These are phyloP conservation scores for Cyprinus carpio DNA, from an alignment of 2,113 vertebrate species.

Conservation along the genomic window DNA sequence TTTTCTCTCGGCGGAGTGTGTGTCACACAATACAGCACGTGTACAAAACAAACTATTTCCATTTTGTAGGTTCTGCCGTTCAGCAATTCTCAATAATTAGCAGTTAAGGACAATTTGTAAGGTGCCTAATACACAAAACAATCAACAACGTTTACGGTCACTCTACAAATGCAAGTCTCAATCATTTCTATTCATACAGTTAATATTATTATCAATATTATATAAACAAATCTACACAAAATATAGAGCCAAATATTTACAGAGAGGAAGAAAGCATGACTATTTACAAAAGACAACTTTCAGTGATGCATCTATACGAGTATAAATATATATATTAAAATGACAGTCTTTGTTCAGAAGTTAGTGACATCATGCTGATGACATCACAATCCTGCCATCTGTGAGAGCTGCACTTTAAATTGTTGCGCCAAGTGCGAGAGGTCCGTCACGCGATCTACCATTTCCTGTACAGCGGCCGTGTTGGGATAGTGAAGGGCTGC, in stretches of 20 bases:
- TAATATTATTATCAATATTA: slow-evolving; percentile 60
- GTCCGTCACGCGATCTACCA: slow-evolving; percentile 91
- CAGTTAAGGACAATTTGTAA: slow-evolving; percentile 64
- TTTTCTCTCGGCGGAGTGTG: slow-evolving; percentile 12
- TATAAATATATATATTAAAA: slow-evolving; percentile 58
- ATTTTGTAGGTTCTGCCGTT: slow-evolving; percentile 50
- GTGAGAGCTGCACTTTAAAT: slow-evolving; percentile 87
- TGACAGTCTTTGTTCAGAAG: slow-evolving; percentile 38
- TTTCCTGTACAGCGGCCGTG: slow-evolving; percentile 85
- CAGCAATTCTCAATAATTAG: slow-evolving; percentile 53
- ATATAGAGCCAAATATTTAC: slow-evolving; percentile 74
- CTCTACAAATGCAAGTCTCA: slow-evolving; percentile 62
- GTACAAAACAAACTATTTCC: slow-evolving; percentile 61
- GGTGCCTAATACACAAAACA: slow-evolving; percentile 68
- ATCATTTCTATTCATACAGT: slow-evolving; percentile 55
- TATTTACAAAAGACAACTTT: slow-evolving; percentile 68
- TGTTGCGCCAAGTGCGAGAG: slow-evolving; percentile 86
- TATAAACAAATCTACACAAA: slow-evolving; percentile 76
- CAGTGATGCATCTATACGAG: slow-evolving; percentile 45
- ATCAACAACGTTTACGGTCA: slow-evolving; percentile 67
- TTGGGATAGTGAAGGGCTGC: slow-evolving; percentile 92
- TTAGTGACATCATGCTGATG: slow-evolving; percentile 36
- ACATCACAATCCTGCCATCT: slow-evolving; percentile 83
- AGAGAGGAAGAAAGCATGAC: slow-evolving; percentile 46
- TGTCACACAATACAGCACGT: slow-evolving; percentile 52